A percentile compares a stretch with the other conserved stretches of the same genome.
Conservation (phyloP, 2,888 invertebrate genomes). For the Sympetrum striolatum region DNA sequence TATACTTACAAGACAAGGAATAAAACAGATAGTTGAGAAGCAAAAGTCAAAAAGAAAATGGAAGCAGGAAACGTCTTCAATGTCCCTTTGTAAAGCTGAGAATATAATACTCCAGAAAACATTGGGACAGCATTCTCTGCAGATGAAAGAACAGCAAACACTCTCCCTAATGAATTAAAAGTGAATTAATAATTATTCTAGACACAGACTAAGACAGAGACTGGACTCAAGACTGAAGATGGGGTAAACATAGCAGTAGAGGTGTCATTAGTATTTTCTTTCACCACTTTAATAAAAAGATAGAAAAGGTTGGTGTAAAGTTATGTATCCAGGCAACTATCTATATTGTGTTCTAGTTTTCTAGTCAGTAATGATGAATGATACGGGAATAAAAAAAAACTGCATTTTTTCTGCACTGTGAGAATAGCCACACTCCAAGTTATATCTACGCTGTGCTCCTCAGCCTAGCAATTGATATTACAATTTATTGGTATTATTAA, state of each 20-base stretch:
- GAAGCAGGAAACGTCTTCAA: slow-evolving; percentile 65
- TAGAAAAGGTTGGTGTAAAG: background rate
- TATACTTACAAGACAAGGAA: slow-evolving; percentile 71
- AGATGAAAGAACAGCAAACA: slow-evolving; percentile 78
- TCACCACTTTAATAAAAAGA: background rate
- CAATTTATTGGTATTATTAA: too few species aligned
- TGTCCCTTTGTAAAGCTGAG: slow-evolving; percentile 75
- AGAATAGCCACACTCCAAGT: too few species aligned
- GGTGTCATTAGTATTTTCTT: too few species aligned
- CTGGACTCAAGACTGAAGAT: too few species aligned
- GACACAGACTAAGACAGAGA: too few species aligned
- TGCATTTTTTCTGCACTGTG: too few species aligned
- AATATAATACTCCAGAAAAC: slow-evolving; percentile 75
- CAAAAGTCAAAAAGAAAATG: slow-evolving; percentile 76
- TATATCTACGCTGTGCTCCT: too few species aligned
- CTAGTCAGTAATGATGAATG: too few species aligned
- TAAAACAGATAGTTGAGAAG: slow-evolving; percentile 73
- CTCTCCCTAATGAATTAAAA: slow-evolving; percentile 66
- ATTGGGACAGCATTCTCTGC: slow-evolving; percentile 82
- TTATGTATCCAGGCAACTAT: background rate
- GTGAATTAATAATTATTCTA: background rate
- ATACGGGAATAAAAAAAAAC: too few species aligned
- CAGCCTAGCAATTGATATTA: too few species aligned
- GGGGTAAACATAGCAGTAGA: too few species aligned
- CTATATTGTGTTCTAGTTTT: too few species aligned